Percentiles rank a stretch among this genome's conserved stretches.
phyloP scores from a whole-genome alignment of 2,113 vertebrate genomes.

The Raja brachyura region DNA sequence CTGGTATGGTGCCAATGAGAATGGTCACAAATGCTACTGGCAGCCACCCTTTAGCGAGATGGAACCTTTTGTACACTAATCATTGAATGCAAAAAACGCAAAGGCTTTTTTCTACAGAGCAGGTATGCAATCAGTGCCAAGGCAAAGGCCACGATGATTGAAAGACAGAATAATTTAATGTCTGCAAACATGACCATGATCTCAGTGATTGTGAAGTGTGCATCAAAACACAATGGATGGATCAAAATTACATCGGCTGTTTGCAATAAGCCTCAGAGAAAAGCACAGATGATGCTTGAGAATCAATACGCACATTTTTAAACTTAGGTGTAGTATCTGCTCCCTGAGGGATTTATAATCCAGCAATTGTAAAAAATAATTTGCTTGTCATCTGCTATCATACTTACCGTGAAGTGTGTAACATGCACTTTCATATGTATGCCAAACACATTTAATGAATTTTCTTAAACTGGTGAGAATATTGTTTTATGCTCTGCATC shows the following conservation, averaged over 20 bases:
- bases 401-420: background rate
- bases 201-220: background rate
- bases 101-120: background rate
- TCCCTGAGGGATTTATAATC: background rate
- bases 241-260: background rate
- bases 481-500: background rate
- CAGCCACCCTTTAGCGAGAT: background rate
- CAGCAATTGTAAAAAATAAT: background rate
- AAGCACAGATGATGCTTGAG: background rate
- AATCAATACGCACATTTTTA: background rate
- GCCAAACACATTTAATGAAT: background rate
- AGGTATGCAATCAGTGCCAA: background rate
- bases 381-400: background rate
- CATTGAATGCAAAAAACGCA: background rate
- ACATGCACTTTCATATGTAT: background rate
- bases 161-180: background rate
- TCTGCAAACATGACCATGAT: background rate
- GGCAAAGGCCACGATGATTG: background rate
- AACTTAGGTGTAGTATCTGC: background rate
- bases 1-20: background rate
- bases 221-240: background rate
- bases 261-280: background rate
- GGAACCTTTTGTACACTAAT: background rate
- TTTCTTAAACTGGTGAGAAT: background rate
- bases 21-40: background rate